These are phyloP conservation scores for Phalacrocorax aristotelis DNA, from an alignment of 2,113 vertebrate genomes.

Conservation along the genomic window DNA sequence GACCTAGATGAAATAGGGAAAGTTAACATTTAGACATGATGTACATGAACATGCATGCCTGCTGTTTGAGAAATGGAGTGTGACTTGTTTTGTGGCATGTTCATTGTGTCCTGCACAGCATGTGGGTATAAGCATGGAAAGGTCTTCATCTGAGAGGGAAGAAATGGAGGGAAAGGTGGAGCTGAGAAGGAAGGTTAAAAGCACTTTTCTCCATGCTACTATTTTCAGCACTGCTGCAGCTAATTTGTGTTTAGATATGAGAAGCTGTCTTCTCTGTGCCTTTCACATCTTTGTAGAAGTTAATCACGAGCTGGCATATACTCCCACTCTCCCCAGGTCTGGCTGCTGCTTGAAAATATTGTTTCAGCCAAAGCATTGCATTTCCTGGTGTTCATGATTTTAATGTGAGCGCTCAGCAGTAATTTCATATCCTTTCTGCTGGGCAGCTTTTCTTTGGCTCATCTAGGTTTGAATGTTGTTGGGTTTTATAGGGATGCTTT, in stretches of 20 bases:
- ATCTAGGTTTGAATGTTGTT: neutral
- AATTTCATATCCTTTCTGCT: neutral
- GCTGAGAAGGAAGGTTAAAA: neutral
- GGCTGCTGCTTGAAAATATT: neutral
- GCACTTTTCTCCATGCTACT: neutral
- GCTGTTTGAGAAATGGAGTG: neutral
- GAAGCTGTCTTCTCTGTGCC: neutral
- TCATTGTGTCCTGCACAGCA: neutral
- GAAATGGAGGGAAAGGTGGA: neutral
- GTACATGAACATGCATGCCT: neutral
- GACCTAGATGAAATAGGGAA: neutral
- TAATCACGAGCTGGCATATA: neutral
- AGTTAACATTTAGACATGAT: neutral
- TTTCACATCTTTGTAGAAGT: neutral
- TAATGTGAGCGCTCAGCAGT: neutral
- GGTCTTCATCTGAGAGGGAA: neutral
- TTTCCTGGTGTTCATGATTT: neutral
- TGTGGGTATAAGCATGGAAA: neutral
- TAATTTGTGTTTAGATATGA: neutral
- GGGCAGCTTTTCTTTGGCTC: neutral
- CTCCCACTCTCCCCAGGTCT: neutral
- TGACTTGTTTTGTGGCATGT: neutral
- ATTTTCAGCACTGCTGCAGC: neutral
- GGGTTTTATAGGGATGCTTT: neutral
- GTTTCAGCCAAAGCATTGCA: neutral